Percentiles rank a stretch among this genome's conserved stretches.
phyloP scores from a whole-genome alignment of 2,113 vertebrate genomes.

The Fregetta grallaria region DNA sequence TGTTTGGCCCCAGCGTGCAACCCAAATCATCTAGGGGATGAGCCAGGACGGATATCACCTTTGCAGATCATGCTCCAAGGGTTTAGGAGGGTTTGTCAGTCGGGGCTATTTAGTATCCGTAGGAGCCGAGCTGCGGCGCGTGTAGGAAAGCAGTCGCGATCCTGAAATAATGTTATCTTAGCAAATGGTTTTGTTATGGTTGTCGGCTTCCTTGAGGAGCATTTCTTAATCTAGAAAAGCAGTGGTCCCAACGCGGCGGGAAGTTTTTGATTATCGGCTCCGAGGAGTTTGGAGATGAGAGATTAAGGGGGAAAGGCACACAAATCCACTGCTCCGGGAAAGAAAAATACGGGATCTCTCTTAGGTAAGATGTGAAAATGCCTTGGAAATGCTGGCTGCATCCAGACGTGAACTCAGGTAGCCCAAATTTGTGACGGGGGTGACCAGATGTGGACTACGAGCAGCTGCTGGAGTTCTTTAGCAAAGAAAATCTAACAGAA shows the following conservation, averaged over 20 bases:
- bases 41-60: not conserved
- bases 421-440: rapidly evolving
- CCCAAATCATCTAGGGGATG: rapidly evolving
- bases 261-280: slow-evolving; percentile 9
- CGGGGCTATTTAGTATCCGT: rapidly evolving
- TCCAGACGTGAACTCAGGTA: not conserved
- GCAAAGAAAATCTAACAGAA: not conserved
- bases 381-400: not conserved
- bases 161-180: not conserved
- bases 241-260: rapidly evolving
- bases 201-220: not conserved
- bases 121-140: not conserved
- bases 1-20: rapidly evolving
- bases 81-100: not conserved
- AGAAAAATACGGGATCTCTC: not conserved
- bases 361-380: not conserved
- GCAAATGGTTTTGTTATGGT: not conserved
- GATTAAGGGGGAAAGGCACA: not conserved
- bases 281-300: not conserved
- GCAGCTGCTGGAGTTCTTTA: not conserved
- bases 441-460: not conserved
- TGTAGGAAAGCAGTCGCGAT: not conserved
- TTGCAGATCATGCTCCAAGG: rapidly evolving
- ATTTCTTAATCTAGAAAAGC: not conserved
- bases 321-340: not conserved